phyloP scores from a whole-genome alignment of 2,113 vertebrate genomes.

The Gopherus flavomarginatus region DNA sequence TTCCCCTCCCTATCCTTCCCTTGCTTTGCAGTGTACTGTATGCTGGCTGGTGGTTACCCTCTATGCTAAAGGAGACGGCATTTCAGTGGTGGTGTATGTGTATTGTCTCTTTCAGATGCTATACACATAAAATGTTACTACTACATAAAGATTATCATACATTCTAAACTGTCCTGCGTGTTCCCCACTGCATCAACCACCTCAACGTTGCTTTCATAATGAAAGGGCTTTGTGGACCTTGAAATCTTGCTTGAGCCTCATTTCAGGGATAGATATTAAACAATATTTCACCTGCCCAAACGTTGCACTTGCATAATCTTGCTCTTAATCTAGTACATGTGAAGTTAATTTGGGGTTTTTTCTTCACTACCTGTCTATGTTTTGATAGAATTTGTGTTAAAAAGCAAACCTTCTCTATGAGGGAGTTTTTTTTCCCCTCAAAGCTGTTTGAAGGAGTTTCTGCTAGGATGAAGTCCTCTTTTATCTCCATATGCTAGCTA shows the following conservation, averaged over 20 bases:
- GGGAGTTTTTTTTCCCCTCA: conserved; percentile 34
- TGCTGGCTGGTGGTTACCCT: not conserved
- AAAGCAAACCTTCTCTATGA: conserved; percentile 18
- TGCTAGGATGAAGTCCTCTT: not conserved
- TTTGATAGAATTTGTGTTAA: conserved; percentile 6
- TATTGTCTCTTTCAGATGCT: not conserved
- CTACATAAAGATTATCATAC: not conserved
- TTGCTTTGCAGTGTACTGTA: not conserved
- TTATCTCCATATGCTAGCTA: conserved; percentile 17
- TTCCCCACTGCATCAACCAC: not conserved
- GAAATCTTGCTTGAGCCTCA: not conserved
- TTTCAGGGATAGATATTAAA: not conserved
- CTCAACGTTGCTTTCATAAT: not conserved
- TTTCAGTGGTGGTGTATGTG: not conserved
- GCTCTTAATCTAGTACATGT: not conserved
- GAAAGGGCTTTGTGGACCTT: not conserved
- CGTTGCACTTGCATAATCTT: not conserved
- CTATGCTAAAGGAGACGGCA: not conserved
- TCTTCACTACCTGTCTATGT: not conserved
- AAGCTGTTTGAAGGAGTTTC: conserved; percentile 4
- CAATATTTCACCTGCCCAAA: not conserved
- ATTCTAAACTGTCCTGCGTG: not conserved
- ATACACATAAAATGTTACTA: not conserved
- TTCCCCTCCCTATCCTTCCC: not conserved
- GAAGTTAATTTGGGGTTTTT: not conserved